Evolutionary conservation across 2,113 vertebrate species (phyloP), one percentile per base, ranked within the genome.

Genomic region (Prionailurus bengalensis): DNA sequence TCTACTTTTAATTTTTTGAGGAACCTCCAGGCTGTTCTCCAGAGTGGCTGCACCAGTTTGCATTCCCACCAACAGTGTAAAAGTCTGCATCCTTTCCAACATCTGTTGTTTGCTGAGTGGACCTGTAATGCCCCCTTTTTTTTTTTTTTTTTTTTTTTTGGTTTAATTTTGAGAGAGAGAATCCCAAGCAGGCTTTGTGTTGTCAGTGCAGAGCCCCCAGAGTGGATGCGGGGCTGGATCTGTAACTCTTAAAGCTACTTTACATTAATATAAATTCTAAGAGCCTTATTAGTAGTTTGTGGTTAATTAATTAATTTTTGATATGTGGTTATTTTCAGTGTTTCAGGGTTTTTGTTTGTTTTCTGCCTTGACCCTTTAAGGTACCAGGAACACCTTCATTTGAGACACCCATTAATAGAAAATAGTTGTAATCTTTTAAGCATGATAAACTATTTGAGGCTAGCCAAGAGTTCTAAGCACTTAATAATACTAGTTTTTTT

Each of bases 401-500:
- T 96, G 63, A 83, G 83, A 71, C 63, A 71, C 1, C 11, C 80
- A 70, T 21, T 92, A 42, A 74, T 88, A 94, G 73, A 42, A 79
- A 92, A 85, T 25, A 80, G 84, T 96, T 83, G 80, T 82, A 87
- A 66, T 65, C 39, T 92, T 45, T 79, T 95, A 83, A 97, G 9
- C 14, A 13, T 65, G 81, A 53, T 83, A 27, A 89, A 96, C 10
- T 85, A 73, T 80, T 95, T 36, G 74, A 87, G 39, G 58, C 36
- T 73, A 89, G 39, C 81, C 45, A 93, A 3, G 45, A 91, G 31
- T 93, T 51, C 33, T 87, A 85, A 89, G 27, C 5, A 89, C 68
- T 81, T 89, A 36, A 65, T 78, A 76, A 58, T 97, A 90, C 7
- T 33, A 61, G 74, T 92, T 95, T n/a, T 82, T 82, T 95, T 96